A percentile compares a stretch with the other conserved stretches of the same genome.
phyloP scores from a whole-genome alignment of 2,797 vertebrate genomes.

The Betta splendens region DNA sequence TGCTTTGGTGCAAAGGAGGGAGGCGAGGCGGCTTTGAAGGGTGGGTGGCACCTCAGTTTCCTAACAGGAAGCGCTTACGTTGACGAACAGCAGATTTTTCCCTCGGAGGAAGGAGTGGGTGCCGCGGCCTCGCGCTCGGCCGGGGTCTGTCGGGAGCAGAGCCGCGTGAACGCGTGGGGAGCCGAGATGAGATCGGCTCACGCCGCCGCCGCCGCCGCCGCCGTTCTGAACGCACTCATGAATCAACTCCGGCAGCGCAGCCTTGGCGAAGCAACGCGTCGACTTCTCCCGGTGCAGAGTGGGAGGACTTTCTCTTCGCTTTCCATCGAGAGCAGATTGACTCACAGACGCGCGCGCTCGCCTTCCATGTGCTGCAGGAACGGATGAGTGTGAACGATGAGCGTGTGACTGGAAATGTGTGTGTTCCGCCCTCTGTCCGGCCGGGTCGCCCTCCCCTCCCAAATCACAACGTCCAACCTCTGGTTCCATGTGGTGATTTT shows the following conservation, averaged over 20 bases:
- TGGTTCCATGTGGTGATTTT: no score
- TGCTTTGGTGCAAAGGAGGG: slow-evolving; percentile 19
- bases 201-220: no score
- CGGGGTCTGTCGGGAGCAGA: not conserved
- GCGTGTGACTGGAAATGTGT: slow-evolving; percentile 13
- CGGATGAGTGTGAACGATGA: slow-evolving; percentile 9
- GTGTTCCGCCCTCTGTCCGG: not conserved
- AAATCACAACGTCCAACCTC: no score
- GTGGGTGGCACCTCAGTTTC: slow-evolving; percentile 68
- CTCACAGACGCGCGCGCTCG: not conserved
- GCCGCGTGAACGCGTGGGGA: slow-evolving; percentile 1
- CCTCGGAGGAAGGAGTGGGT: slow-evolving; percentile 76
- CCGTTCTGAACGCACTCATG: slow-evolving; percentile 3
- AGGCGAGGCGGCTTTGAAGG: slow-evolving; percentile 41
- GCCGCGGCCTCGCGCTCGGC: slow-evolving; percentile 34
- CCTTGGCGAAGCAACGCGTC: slow-evolving; percentile 25
- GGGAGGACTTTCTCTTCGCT: not conserved
- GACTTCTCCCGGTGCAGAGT: not conserved
- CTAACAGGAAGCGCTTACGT: slow-evolving; percentile 70
- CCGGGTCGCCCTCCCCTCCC: no score
- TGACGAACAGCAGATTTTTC: slow-evolving; percentile 64
- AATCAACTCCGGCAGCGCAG: slow-evolving; percentile 24
- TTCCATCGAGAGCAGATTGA: not conserved
- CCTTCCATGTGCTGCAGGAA: not conserved
- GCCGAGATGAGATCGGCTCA: no score